Evolutionary conservation across 2,888 invertebrate species (phyloP), one percentile per base, ranked within the genome.

Genomic region (Mantis religiosa): DNA sequence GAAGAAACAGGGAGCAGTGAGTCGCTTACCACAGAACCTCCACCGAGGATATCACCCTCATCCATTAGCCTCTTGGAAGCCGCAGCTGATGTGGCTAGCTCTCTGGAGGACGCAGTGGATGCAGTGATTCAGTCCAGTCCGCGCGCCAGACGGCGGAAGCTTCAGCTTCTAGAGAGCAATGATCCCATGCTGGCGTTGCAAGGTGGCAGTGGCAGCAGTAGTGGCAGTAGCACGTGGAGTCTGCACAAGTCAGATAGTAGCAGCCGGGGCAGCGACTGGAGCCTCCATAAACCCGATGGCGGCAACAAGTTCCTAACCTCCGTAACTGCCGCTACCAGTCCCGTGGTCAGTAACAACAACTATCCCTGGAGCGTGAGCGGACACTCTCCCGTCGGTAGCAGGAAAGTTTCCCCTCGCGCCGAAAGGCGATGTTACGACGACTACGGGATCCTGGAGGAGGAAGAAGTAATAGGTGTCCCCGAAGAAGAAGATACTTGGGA

Each of bases 101-200:
- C 95, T 1, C 92, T 96, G 85, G 96, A 96, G 91, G 95, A 95
- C 91, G 95, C 96, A 0, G 96, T 96, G 28, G 96, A 95, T 92
- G 95, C 95, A 71, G 95, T 95, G 0, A 95, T 96, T 89, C 95
- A 95, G 92, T 94, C 94, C 27, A 95, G 95, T 91, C 95, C 95
- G 47, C 93, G 94, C 90, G 93, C 94, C 0, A 94, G 94, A 91
- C 92, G 95, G 90, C 94, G 93, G 92, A 93, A 94, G 84, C 91
- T 95, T 1, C 88, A 89, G 82, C 85, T 89, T n/a, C 28, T 89
- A 34, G 89, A 89, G 28, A 88, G 30, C 83, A 87, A 88, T 91
- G 82, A 92, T 91, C 90, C 92, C 90, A 14, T 91, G 91, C 82
- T 90, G 90, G 28, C 90, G 91, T 34, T 94, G 84, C 93, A 94